Evolutionary conservation across 2,113 vertebrate genomes (phyloP).

Genomic region (Ondatra zibethicus): DNA sequence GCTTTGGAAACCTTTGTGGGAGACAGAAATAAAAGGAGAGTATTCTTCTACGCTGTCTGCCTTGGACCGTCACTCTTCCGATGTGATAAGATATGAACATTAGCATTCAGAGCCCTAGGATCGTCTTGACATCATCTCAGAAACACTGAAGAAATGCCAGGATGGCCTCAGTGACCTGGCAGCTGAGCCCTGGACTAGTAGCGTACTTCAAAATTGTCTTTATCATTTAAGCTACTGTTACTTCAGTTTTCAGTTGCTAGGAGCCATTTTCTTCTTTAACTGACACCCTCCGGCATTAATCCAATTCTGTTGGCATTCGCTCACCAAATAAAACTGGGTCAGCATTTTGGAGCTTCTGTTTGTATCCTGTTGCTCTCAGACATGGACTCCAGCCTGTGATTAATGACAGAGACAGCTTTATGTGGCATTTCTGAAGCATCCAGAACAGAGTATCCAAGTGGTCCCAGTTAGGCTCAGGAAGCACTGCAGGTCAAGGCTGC

Average conservation of each 20-base stretch:
- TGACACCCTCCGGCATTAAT: slow-evolving; percentile 11
- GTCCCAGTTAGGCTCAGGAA: neutral
- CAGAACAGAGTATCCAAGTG: neutral
- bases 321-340: slow-evolving; percentile 3
- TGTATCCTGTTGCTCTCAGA: neutral
- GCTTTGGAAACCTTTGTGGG: neutral
- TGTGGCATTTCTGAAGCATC: neutral
- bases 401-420: neutral
- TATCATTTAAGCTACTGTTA: neutral
- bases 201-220: neutral
- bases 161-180: neutral
- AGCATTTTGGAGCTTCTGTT: neutral
- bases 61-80: neutral
- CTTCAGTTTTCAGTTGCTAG: slow-evolving; percentile 21
- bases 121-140: neutral
- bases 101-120: neutral
- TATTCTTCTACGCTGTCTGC: neutral
- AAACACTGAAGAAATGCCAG: slow-evolving; percentile 22
- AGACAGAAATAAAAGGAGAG: neutral
- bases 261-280: neutral
- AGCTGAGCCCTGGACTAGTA: neutral
- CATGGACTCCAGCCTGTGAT: neutral
- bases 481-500: neutral
- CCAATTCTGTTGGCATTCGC: neutral
- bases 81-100: neutral